Conservation (phyloP, 2,797 vertebrate genomes). For the Anguilla marmorata region DNA sequence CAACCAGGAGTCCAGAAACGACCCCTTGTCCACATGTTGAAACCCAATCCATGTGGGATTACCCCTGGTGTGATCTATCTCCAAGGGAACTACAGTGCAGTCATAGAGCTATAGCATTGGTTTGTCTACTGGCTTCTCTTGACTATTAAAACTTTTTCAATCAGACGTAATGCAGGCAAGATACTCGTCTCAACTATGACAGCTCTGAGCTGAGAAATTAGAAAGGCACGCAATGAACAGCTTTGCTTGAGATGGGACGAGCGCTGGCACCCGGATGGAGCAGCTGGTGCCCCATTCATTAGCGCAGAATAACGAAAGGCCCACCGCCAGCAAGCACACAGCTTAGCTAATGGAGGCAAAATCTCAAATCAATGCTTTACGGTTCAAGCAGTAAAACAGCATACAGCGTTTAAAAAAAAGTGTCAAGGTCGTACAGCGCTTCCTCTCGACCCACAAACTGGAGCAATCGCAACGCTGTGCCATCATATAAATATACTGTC, state of each 20-base stretch:
- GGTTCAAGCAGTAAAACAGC: constrained; percentile 9
- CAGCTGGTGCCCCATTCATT: neutral
- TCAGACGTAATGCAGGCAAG: neutral
- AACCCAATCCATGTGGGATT: neutral
- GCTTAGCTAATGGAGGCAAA: neutral
- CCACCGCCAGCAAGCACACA: neutral
- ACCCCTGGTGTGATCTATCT: neutral
- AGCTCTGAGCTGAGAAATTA: neutral
- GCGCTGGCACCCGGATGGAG: neutral
- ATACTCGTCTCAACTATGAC: neutral
- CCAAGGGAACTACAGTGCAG: neutral
- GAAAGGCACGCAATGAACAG: neutral
- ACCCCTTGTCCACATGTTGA: no score
- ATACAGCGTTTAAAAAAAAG: neutral
- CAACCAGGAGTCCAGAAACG: neutral
- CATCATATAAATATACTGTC: neutral
- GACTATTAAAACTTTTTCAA: neutral
- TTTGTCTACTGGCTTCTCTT: neutral
- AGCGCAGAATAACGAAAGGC: neutral
- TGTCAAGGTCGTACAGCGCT: neutral
- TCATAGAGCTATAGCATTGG: neutral
- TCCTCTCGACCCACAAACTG: neutral
- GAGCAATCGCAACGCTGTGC: neutral
- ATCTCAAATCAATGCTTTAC: neutral
- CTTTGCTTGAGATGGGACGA: neutral